A percentile compares a stretch with the other conserved stretches of the same genome.
Conservation (phyloP, 2,113 vertebrate species). For the Myotis yumanensis region DNA sequence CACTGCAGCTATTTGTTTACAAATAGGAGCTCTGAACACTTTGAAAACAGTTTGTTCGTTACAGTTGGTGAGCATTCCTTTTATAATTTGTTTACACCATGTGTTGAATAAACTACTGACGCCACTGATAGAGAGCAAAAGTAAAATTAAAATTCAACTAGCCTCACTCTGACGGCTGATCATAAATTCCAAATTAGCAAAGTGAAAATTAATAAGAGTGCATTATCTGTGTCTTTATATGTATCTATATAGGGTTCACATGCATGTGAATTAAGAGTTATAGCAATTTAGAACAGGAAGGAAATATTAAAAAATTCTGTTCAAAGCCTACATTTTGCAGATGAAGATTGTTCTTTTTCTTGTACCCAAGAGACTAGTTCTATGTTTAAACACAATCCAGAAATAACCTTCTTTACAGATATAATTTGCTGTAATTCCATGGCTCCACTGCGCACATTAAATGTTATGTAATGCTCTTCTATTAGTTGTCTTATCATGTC, state of each 20-base stretch:
- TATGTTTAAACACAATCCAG: constrained; percentile 67
- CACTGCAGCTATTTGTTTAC: constrained; percentile 1
- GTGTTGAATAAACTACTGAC: constrained; percentile 1
- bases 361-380: constrained; percentile 60
- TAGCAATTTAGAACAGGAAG: constrained; percentile 25
- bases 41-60: constrained; percentile 46
- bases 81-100: not conserved
- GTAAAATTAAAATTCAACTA: constrained; percentile 13
- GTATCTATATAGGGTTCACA: not conserved
- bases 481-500: not conserved
- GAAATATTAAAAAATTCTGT: constrained; percentile 34
- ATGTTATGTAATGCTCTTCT: constrained; percentile 51
- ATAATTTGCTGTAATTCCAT: constrained; percentile 44
- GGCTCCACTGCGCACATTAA: not conserved
- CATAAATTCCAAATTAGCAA: constrained; percentile 8
- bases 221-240: not conserved
- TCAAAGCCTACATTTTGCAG: constrained; percentile 38
- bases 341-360: constrained; percentile 61
- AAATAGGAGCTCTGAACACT: constrained; percentile 34
- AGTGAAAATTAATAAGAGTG: constrained; percentile 22
- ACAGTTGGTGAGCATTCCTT: constrained; percentile 15
- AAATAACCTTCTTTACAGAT: constrained; percentile 55
- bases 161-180: not conserved
- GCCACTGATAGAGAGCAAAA: not conserved
- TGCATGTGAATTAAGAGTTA: constrained; percentile 25